Evolutionary conservation across 2,113 vertebrate genomes (phyloP).

Genomic region (Plotosus lineatus): DNA sequence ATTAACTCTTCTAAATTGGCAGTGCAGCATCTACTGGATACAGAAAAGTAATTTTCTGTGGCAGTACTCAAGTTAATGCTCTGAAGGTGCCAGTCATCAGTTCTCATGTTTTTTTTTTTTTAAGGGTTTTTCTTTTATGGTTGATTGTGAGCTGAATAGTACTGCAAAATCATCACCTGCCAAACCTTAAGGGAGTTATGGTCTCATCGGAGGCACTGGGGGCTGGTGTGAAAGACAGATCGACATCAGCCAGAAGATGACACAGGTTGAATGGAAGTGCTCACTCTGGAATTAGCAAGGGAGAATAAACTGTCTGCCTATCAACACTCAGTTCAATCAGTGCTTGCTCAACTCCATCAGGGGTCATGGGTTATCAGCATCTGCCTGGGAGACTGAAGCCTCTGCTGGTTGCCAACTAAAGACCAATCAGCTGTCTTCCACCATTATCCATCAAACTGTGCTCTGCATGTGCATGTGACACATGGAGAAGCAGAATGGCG

Average conservation of each 20-base stretch:
- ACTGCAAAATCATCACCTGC: neutral
- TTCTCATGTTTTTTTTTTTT: neutral
- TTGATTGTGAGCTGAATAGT: neutral
- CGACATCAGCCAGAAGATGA: slow-evolving; percentile 32
- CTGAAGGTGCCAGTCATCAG: neutral
- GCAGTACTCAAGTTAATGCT: neutral
- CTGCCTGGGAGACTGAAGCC: slow-evolving; percentile 21
- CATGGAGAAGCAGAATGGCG: slow-evolving; percentile 6
- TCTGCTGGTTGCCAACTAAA: slow-evolving; percentile 12
- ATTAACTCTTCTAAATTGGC: neutral
- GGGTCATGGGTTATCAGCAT: slow-evolving; percentile 42
- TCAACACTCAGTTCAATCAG: neutral
- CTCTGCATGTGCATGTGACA: slow-evolving; percentile 4
- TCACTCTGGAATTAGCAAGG: neutral
- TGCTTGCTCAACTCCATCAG: slow-evolving; percentile 17
- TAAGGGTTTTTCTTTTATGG: neutral
- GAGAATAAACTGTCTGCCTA: slow-evolving; percentile 12
- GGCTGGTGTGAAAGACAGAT: slow-evolving; percentile 27
- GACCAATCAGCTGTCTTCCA: slow-evolving; percentile 27
- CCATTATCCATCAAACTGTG: slow-evolving; percentile 34
- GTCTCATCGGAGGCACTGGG: neutral
- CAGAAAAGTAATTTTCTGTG: neutral
- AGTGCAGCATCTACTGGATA: neutral
- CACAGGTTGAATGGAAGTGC: neutral
- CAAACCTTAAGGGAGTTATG: neutral